A percentile compares a stretch with the other conserved stretches of the same genome.
Evolutionary conservation across 2,888 invertebrate species (phyloP).

Genomic region (Scaptomyza polygonia): DNA sequence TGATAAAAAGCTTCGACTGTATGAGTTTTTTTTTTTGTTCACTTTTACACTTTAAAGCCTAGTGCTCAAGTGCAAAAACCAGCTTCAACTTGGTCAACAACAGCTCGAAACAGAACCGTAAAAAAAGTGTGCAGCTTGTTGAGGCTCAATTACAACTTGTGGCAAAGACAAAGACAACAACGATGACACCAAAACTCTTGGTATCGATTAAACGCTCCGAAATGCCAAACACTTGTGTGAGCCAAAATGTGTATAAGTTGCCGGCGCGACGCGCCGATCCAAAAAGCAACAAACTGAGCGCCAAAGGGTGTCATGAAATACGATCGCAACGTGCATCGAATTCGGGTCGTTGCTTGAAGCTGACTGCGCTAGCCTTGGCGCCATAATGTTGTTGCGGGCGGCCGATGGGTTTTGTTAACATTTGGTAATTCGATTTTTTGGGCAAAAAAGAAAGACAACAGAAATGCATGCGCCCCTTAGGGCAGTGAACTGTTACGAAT

Average conservation of each 20-base stretch:
- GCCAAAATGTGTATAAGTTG: constrained; percentile 19
- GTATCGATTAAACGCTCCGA: constrained; percentile 64
- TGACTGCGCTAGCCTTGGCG: constrained; percentile 35
- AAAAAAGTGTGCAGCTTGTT: constrained; percentile 35
- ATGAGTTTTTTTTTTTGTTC: constrained; percentile 6
- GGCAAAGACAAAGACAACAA: neutral
- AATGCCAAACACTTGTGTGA: constrained; percentile 57
- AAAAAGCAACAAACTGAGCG: constrained; percentile 4
- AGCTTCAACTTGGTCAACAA: constrained; percentile 67
- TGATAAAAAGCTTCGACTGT: constrained; percentile 59
- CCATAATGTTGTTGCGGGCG: constrained; percentile 22
- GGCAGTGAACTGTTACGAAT: constrained; percentile 62
- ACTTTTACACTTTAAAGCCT: constrained; percentile 27
- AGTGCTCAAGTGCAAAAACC: constrained; percentile 68
- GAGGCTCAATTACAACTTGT: constrained; percentile 59
- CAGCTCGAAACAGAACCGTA: constrained; percentile 51
- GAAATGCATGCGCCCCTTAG: constrained; percentile 51
- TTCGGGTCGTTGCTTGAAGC: constrained; percentile 68
- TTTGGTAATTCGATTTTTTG: constrained; percentile 74
- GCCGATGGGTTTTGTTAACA: constrained; percentile 33
- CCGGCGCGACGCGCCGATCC: constrained; percentile 17
- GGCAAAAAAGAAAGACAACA: constrained; percentile 18
- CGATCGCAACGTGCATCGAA: constrained; percentile 73
- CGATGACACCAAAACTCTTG: constrained; percentile 33
- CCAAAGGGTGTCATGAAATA: constrained; percentile 53